Conservation (phyloP, 2,888 invertebrate genomes). For the Andrena haemorrhoa region DNA sequence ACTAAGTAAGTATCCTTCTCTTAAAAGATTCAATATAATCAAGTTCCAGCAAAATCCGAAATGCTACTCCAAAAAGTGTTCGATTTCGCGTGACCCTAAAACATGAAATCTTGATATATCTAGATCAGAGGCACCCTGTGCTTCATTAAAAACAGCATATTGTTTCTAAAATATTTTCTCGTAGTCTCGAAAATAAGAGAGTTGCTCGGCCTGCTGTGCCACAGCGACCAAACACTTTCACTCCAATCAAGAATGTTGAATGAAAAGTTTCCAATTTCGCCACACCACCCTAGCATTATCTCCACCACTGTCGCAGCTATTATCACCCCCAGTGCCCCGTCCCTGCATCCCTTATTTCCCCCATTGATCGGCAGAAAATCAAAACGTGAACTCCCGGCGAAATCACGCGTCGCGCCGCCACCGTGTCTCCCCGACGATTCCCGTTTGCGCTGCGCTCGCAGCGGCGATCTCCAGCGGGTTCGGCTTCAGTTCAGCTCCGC, state of each 20-base stretch:
- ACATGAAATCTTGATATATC: too few relatives aligned
- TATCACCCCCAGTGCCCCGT: neutral
- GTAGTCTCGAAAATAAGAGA: too few relatives aligned
- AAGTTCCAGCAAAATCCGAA: too few relatives aligned
- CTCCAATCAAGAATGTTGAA: neutral
- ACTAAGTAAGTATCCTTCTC: too few relatives aligned
- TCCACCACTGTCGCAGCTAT: neutral
- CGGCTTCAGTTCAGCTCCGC: conserved; percentile 78
- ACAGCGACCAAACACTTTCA: neutral
- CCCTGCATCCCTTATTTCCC: neutral
- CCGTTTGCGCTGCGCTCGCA: conserved; percentile 30
- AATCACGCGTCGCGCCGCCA: conserved; percentile 17
- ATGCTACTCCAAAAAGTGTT: too few relatives aligned
- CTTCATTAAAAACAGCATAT: too few relatives aligned
- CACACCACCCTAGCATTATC: neutral
- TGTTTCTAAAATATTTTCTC: too few relatives aligned
- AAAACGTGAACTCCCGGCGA: neutral
- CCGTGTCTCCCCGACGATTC: conserved; percentile 19
- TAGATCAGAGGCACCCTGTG: too few relatives aligned
- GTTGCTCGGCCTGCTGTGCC: neutral
- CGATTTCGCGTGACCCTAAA: too few relatives aligned
- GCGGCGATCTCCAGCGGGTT: conserved; percentile 49
- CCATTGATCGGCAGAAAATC: neutral
- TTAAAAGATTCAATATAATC: too few relatives aligned
- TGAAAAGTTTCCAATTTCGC: neutral